phyloP scores from a whole-genome alignment of 53 echinoderm and acorn worm species.

The Luidia sarsii region DNA sequence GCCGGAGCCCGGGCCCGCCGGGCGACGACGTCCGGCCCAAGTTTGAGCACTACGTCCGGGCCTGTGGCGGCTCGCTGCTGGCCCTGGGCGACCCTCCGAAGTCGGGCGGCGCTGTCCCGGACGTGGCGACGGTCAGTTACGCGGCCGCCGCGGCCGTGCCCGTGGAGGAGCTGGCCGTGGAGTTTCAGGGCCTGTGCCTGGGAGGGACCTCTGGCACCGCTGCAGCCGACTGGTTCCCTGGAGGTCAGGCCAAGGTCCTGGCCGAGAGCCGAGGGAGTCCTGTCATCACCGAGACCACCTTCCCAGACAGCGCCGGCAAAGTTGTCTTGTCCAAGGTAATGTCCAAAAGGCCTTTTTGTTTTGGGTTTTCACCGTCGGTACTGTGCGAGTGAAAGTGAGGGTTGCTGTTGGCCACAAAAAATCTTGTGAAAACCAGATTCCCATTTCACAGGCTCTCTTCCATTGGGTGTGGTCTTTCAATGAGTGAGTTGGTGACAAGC shows the following conservation, averaged over 20 bases:
- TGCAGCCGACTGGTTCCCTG: neutral
- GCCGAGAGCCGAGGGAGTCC: slow-evolving; percentile 64
- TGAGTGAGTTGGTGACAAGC: too few relatives aligned
- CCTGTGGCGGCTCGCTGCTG: slow-evolving; percentile 83
- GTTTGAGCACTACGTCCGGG: too few relatives aligned
- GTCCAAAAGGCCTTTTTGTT: too few relatives aligned
- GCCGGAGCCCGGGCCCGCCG: too few relatives aligned
- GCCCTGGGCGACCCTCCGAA: slow-evolving; percentile 42
- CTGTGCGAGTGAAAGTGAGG: too few relatives aligned
- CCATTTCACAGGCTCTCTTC: too few relatives aligned
- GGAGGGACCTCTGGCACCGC: slow-evolving; percentile 30
- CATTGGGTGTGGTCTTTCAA: too few relatives aligned
- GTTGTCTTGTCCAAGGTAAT: slow-evolving; percentile 58
- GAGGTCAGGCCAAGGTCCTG: slow-evolving; percentile 27
- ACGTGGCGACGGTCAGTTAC: too few relatives aligned
- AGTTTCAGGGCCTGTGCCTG: slow-evolving; percentile 39
- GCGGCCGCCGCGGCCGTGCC: slow-evolving; percentile 1
- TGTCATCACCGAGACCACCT: slow-evolving; percentile 58
- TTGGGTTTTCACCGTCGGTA: too few relatives aligned
- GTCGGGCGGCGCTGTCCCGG: neutral
- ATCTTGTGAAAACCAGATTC: too few relatives aligned
- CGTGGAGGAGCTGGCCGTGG: slow-evolving; percentile 10
- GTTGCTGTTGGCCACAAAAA: too few relatives aligned
- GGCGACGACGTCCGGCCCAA: too few relatives aligned
- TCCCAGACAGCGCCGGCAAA: slow-evolving; percentile 44